Evolutionary conservation across 2,113 vertebrate species (phyloP).

Genomic region (Calonectris borealis): DNA sequence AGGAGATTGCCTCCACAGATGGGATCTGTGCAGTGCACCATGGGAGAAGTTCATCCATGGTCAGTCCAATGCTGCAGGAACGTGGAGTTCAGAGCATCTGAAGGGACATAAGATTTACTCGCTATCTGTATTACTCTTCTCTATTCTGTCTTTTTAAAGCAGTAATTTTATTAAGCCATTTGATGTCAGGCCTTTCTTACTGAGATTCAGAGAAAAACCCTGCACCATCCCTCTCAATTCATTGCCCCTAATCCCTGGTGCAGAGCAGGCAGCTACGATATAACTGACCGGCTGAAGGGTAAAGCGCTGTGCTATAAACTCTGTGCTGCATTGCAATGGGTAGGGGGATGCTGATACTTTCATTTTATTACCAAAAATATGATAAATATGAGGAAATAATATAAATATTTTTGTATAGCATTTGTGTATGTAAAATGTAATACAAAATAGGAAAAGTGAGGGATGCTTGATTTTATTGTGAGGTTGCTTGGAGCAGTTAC

Average conservation of each 20-base stretch:
- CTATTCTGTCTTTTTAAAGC: neutral
- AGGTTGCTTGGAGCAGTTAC: neutral
- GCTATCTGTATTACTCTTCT: neutral
- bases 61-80: neutral
- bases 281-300: neutral
- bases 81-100: fast-evolving
- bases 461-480: neutral
- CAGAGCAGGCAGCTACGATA: neutral
- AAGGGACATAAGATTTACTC: neutral
- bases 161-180: neutral
- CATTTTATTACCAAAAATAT: neutral
- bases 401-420: neutral
- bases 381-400: neutral
- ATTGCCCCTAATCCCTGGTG: too few species aligned
- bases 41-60: neutral
- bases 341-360: neutral
- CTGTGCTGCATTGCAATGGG: neutral
- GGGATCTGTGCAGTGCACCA: neutral
- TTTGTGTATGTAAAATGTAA: neutral
- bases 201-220: neutral
- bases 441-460: neutral
- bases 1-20: neutral
- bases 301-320: neutral
- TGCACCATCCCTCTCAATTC: neutral
- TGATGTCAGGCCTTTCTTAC: neutral